phyloP scores from a whole-genome alignment of 2,797 vertebrate species.

The Onychomys leucogaster region DNA sequence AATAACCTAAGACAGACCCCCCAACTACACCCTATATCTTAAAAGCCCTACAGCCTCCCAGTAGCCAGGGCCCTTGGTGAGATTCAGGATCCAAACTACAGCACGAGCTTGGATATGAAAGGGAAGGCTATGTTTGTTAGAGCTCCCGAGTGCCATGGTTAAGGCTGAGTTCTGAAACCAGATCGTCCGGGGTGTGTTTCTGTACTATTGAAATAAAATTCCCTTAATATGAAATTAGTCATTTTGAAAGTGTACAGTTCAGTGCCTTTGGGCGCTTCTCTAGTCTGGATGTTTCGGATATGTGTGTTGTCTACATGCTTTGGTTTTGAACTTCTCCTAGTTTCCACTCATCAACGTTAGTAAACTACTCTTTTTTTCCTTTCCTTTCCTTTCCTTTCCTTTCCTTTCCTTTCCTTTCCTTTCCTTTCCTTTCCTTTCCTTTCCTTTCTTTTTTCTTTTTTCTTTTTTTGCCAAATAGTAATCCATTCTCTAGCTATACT shows the following conservation, averaged over 20 bases:
- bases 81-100: background rate
- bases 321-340: background rate
- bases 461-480: background rate
- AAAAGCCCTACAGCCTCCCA: background rate
- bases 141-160: fast-evolving
- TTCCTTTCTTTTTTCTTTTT: too few relatives aligned
- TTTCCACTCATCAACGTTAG: background rate
- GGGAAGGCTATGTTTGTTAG: background rate
- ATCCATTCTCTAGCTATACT: background rate
- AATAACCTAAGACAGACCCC: background rate
- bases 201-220: background rate
- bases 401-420: background rate
- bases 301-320: background rate
- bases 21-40: background rate
- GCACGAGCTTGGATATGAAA: background rate
- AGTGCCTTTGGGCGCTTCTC: background rate
- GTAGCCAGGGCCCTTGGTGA: background rate
- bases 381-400: background rate
- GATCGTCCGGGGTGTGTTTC: background rate
- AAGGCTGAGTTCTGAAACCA: background rate
- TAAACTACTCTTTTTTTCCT: background rate
- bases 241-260: background rate
- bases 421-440: background rate
- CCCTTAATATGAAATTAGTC: background rate
- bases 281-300: background rate